Base-by-base conservation (phyloP, 1,140 invertebrate species). In the Sesamia nonagrioides region DNA sequence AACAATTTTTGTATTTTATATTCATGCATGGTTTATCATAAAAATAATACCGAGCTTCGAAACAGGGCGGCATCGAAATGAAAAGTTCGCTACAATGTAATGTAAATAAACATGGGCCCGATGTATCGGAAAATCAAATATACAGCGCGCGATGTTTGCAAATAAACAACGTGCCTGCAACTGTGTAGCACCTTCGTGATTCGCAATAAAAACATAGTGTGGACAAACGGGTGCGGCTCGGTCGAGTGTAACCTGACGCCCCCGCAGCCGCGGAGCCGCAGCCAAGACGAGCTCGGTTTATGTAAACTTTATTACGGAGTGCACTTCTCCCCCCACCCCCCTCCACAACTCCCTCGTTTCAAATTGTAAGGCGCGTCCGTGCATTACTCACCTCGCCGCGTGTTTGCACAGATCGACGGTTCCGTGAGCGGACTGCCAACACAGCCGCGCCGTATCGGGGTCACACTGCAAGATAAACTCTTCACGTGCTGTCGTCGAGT, bases 241-340 rank as follows among this genome's bases (percentile, higher is more conserved):
- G 77, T 79, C 84, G 82, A 86, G 83, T 89, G 88, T 89, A 90
- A 91, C 88, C 84, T 86, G 91, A 90, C 79, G 81, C 89, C 82
- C 82, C 86, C 83, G 82, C 77, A 78, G 21, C 81, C 79, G 83
- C 84, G 83, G 83, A 77, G 82, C 80, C 80, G 84, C 82, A 88
- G 79, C 83, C 84, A 87, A 91, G 87, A 89, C 87, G 81, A 86
- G 82, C 76, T 84, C 68, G 86, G 89, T 93, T 92, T 91, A 86
- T 92, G 91, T 91, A 92, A 93, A 92, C 91, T 92, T 93, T 94
- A 93, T 94, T 94, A 93, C 87, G 81, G 87, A 82, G 80, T 86
- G 85, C 86, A 85, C 66, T 84, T 73, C 77, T 35, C 82, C 85
- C 83, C 66, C 52, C 79, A 73, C 77, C 86, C 82, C 78, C 86